Conservation (phyloP, 2,888 invertebrate species). For the Nephrotoma guestfalica region DNA sequence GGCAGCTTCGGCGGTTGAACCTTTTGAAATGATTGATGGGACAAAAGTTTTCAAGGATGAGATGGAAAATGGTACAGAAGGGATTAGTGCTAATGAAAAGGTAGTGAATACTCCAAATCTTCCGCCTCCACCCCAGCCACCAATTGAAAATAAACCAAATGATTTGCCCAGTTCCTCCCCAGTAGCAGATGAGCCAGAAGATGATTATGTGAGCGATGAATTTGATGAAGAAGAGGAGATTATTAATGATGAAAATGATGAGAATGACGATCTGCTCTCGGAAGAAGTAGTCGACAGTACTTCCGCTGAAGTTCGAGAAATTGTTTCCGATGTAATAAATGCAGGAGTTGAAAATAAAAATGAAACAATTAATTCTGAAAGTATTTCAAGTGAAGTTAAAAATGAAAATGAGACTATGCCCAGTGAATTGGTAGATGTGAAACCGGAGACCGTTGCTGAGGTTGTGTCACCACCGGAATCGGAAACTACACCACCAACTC, state of each 20-base stretch:
- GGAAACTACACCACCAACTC: background rate
- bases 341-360: background rate
- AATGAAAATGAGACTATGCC: background rate
- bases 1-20: background rate
- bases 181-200: background rate
- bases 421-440: background rate
- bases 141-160: background rate
- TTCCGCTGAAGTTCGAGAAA: background rate
- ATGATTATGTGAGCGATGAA: background rate
- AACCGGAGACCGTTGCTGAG: background rate
- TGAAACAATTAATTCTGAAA: background rate
- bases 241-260: conserved; percentile 19
- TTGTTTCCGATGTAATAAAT: background rate
- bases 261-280: conserved; percentile 17
- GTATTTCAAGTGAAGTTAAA: background rate
- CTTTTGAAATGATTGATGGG: conserved; percentile 44
- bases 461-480: background rate
- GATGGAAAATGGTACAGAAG: conserved; percentile 3
- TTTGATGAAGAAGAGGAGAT: conserved; percentile 13
- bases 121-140: background rate
- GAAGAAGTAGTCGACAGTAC: conserved; percentile 16
- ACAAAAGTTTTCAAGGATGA: conserved; percentile 40
- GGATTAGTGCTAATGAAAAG: background rate
- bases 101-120: background rate
- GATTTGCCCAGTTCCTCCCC: background rate